Base-by-base conservation (phyloP, 2,888 invertebrate species). In the Agonopterix alstromeriana region DNA sequence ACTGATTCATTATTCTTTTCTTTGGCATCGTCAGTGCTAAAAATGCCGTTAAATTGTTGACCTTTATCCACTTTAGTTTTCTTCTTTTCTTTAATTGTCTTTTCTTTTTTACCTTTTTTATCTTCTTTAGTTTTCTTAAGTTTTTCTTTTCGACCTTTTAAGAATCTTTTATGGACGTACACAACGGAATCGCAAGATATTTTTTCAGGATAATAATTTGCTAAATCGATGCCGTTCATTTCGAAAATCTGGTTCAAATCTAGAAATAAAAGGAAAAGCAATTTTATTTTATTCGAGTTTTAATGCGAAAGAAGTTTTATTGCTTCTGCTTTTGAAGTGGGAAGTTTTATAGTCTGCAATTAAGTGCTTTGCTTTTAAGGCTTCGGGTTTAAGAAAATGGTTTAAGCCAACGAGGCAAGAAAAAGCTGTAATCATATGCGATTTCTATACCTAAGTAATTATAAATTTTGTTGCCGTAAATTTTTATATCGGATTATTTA, bases 111-210 rank as follows among this genome's bases (percentile, higher is more conserved):
- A 10, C 40, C 43, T 48, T 47, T 43, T 49, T 42, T 11, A 8
- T 42, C 42, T 12, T 42, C 8, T 42, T 42, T 42, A 7, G 12
- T 12, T 42, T 42, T 42, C 12, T 38, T 52, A 14, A 35, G 45
- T 48, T 46, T 36, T 43, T 47, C 42, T 17, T 42, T 46, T 35
- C 27, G 43, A n/a, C 38, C 40, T 48, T 47, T 43, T 49, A 74
- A 55, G 52, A 66, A 73, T 54, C 70, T 83, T 62, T 84, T 86
- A 49, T 87, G 87, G 17, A 81, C 64, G 49, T 73, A 87, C 40
- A 79, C 69, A 35, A 80, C 67, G 1, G 82, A 27, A 27, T 27
- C 27, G 27, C 27, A 27, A 27, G 27, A 27, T 27, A 27, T 27
- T 27, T 27, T 27, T 27, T 27, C 27, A 11, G 43, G 43, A 35